Conservation (phyloP, 2,888 invertebrate species). For the Pyrocoelia pectoralis region DNA sequence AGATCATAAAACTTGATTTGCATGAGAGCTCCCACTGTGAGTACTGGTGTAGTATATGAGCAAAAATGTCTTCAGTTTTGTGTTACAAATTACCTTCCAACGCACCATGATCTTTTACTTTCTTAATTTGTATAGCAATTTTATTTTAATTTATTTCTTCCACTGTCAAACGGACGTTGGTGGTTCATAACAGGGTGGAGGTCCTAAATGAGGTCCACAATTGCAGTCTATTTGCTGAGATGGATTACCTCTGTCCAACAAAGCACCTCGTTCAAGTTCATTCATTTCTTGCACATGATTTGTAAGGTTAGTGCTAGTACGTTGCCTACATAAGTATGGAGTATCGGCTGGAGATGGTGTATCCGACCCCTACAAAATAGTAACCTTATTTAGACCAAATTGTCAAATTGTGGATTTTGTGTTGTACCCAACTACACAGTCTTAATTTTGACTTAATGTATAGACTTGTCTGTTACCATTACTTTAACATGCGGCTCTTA, state of each 20-base stretch:
- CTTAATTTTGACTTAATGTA: no score
- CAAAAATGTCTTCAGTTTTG: no score
- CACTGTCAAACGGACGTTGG: constrained; percentile 54
- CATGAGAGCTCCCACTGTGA: no score
- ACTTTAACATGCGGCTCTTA: no score
- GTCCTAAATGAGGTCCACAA: constrained; percentile 38
- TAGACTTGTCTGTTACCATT: no score
- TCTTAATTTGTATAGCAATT: no score
- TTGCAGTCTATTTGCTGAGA: constrained; percentile 39
- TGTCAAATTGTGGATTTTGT: background rate
- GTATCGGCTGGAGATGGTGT: constrained; percentile 82
- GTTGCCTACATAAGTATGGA: constrained; percentile 82
- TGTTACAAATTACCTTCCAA: no score
- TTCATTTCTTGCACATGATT: constrained; percentile 58
- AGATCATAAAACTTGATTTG: no score
- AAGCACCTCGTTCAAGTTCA: constrained; percentile 63
- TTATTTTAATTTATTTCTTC: constrained; percentile 28
- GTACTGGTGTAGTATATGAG: no score
- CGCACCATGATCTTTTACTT: no score
- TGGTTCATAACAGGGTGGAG: constrained; percentile 39
- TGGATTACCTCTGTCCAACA: constrained; percentile 52
- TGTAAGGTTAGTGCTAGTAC: constrained; percentile 68
- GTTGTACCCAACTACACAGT: constrained; percentile 3
- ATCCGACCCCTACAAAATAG: constrained; percentile 63
- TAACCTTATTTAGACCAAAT: background rate